Evolutionary conservation across 1,140 invertebrate genomes (phyloP).

Genomic region (Tetraneura akinire): DNA sequence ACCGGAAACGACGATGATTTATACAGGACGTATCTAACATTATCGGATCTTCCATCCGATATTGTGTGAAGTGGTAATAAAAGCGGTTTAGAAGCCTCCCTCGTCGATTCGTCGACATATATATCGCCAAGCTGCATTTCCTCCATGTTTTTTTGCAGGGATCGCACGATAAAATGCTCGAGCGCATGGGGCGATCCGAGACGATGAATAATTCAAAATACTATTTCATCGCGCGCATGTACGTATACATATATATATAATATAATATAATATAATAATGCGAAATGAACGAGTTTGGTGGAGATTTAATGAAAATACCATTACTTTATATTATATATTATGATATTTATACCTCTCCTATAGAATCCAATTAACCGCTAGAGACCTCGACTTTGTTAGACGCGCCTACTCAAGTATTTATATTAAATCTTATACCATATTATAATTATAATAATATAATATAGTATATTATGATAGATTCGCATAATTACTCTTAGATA

Average conservation of each 20-base stretch:
- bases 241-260: background rate
- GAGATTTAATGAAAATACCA: slow-evolving; percentile 38
- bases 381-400: no score
- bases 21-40: slow-evolving; percentile 47
- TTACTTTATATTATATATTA: background rate
- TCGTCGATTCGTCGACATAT: background rate
- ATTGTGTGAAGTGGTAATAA: slow-evolving; percentile 48
- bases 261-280: no score
- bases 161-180: background rate
- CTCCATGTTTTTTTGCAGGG: no score
- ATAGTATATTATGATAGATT: no score
- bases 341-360: background rate
- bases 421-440: no score
- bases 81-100: slow-evolving; percentile 33
- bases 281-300: slow-evolving; percentile 19
- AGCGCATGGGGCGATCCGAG: slow-evolving; percentile 11
- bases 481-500: no score
- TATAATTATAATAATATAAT: no score
- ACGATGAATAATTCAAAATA: slow-evolving; percentile 49
- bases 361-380: no score
- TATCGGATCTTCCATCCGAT: slow-evolving; percentile 50
- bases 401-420: no score
- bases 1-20: slow-evolving; percentile 44
- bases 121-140: no score
- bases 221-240: background rate